Base-by-base conservation (phyloP, 2,113 vertebrate genomes). In the Notechis scutatus region DNA sequence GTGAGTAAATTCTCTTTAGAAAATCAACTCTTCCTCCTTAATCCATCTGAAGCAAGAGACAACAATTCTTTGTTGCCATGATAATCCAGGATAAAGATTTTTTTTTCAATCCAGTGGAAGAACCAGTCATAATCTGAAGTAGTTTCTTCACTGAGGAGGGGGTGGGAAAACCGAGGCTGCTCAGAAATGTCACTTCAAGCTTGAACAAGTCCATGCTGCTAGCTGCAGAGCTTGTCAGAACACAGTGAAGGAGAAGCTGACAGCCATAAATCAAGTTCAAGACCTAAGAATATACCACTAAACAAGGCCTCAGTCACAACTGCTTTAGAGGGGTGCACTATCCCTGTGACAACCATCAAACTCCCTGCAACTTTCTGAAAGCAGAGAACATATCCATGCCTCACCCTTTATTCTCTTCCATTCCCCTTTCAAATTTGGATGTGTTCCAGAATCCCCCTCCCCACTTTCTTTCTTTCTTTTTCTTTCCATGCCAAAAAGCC, bases 111-210 rank as follows among this genome's bases (percentile, higher is more conserved):
- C 74, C 74, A 81, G 74, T 81, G 34, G 55, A 81, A 56, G 74
- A 47, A 39, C 29, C 5, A 15, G 45, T 55, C 54, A 14, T 11
- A 86, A 50, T 89, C 26, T 11, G 93, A 94, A 94, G 94, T 39
- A 91, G 90, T 90, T 97, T 93, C 91, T 92, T 96, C 93, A 59
- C 29, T 34, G 45, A 39, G 45, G 74, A 90, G 42, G 39, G 74
- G 93, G 93, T 94, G 95, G 96, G 95, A 93, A 56, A 92, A 94
- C 93, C 93, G n/a, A 89, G 1, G 92, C 95, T 90, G 94, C 57
- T 81, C 54, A 96, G 93, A 96, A 95, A 93, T 95, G 93, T 95
- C 94, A 92, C 92, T 97, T 97, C 95, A 96, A 95, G 96, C 96
- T 95, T 96, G 96, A 97, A 93, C 91, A 96, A 95, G 94, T 95